Evolutionary conservation across 2,888 invertebrate species (phyloP).

Genomic region (Camptogramma bilineatum): DNA sequence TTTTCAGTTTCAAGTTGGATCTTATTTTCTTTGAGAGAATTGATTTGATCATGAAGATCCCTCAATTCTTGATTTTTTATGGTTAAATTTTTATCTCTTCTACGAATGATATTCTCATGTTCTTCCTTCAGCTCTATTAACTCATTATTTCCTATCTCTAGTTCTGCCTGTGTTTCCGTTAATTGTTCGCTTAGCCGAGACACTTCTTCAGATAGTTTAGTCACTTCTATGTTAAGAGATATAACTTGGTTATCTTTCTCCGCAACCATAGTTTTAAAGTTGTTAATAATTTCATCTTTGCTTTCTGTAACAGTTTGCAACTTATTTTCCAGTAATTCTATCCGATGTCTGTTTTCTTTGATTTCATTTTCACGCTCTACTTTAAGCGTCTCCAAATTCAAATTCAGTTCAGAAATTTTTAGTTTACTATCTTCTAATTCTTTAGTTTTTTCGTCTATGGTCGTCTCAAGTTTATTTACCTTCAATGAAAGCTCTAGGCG

Average conservation of each 20-base stretch:
- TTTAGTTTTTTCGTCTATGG: conserved; percentile 49
- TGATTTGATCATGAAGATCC: conserved; percentile 59
- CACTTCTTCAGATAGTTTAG: conserved; percentile 62
- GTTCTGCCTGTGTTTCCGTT: conserved; percentile 65
- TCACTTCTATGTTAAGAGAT: conserved; percentile 69
- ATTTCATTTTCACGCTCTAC: conserved; percentile 75
- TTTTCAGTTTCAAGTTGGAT: conserved; percentile 51
- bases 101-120: conserved; percentile 58
- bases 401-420: conserved; percentile 50
- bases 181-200: conserved; percentile 65
- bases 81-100: conserved; percentile 57
- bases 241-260: conserved; percentile 70
- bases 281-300: conserved; percentile 66
- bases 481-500: conserved; percentile 48
- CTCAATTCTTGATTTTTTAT: conserved; percentile 68
- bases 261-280: conserved; percentile 60
- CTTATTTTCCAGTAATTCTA: conserved; percentile 67
- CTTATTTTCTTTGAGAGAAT: conserved; percentile 51
- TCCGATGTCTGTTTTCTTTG: conserved; percentile 71
- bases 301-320: conserved; percentile 67
- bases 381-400: conserved; percentile 56
- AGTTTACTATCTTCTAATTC: conserved; percentile 50
- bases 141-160: conserved; percentile 72
- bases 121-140: conserved; percentile 63
- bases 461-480: conserved; percentile 50